These are phyloP conservation scores for Amphipoea oculea DNA, from an alignment of 2,888 invertebrate genomes.

Conservation along the genomic window DNA sequence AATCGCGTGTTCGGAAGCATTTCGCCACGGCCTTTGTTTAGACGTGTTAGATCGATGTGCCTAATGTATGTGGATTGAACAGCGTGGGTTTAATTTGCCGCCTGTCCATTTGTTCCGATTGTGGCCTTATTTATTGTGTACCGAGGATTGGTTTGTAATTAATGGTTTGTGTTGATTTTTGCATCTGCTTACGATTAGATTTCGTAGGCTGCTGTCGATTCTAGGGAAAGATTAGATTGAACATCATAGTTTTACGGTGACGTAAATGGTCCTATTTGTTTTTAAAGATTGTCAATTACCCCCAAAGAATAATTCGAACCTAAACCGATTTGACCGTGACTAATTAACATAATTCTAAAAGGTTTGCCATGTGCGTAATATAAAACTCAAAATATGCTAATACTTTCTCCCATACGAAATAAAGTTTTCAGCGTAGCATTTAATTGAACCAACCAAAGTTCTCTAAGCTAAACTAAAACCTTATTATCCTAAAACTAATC, in stretches of 20 bases:
- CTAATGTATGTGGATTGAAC: slow-evolving; percentile 88
- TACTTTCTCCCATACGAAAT: not conserved
- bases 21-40: slow-evolving; percentile 84
- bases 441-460: slow-evolving; percentile 27
- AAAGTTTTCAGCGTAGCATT: slow-evolving; percentile 23
- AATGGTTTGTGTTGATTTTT: slow-evolving; percentile 65
- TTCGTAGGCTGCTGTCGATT: not conserved
- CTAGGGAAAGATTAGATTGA: not conserved
- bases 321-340: not conserved
- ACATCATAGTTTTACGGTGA: not conserved
- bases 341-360: not conserved
- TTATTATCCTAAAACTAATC: slow-evolving; percentile 64
- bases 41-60: slow-evolving; percentile 89
- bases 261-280: not conserved
- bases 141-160: slow-evolving; percentile 78
- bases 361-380: not conserved
- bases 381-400: not conserved
- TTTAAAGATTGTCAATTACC: not conserved
- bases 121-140: slow-evolving; percentile 86
- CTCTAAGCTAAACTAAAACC: slow-evolving; percentile 37
- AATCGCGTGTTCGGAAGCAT: slow-evolving; percentile 86
- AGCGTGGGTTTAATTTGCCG: slow-evolving; percentile 87
- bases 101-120: slow-evolving; percentile 90
- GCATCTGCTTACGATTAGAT: slow-evolving; percentile 19
- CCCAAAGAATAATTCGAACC: not conserved